Evolutionary conservation across 2,888 invertebrate species (phyloP), one percentile per base, ranked within the genome.

Genomic region (Nymphalis urticae): DNA sequence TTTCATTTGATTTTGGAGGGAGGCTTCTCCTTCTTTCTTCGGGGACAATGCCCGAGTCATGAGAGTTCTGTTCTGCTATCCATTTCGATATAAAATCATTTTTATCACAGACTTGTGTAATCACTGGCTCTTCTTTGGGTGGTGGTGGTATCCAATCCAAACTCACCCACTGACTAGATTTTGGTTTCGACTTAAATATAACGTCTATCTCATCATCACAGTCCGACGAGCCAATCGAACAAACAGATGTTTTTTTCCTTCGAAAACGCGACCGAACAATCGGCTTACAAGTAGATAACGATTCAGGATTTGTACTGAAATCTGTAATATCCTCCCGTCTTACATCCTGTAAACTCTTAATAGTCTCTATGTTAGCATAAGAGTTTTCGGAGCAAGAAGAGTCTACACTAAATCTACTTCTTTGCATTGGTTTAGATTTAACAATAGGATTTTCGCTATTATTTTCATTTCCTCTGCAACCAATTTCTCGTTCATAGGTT

Each of bases 131-230:
- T 84, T 91, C 92, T 86, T 87, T 90, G 82, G 90, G 88, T 75
- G 87, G 85, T 76, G 90, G 92, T 75, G 89, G 92, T 84, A 93
- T 93, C 89, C 93, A 92, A 86, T 93, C 93, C 80, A 93, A 85
- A 83, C 93, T 93, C 74, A 93, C 90, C 93, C 93, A 93, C 73
- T 93, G 93, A 93, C 93, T 93, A 92, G 93, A 93, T 85, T 93
- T 93, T 72, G 93, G 93, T 80, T 93, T 93, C 76, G 93, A 93
- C 88, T 93, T 93, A 84, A 93, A 93, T 82, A 93, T 93, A 73
- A 93, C 93, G 80, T 93, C 93, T 77, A 92, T 85, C 75, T 93
- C 93, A 73, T 93, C 93, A 81, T 93, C 93, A 76, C 89, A 91
- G 78, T 93, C 93, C 73, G 91, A 93, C 74, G 93, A 93, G 78